Percentiles rank a stretch among this genome's conserved stretches.
phyloP scores from a whole-genome alignment of 2,888 invertebrate species.

The Ectropis crepuscularia region DNA sequence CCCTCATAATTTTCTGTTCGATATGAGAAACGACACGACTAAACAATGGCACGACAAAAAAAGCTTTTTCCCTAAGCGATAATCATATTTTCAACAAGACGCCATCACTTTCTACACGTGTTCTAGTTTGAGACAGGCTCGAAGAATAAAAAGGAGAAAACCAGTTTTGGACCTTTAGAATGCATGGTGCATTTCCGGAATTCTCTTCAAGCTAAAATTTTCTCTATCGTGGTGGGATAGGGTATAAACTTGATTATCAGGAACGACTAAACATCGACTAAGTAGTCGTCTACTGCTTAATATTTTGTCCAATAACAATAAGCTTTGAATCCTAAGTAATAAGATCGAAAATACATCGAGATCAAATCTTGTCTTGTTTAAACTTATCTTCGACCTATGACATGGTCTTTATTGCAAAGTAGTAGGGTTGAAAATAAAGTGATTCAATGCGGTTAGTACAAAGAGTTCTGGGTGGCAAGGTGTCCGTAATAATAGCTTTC shows the following conservation, averaged over 20 bases:
- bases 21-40: conserved; percentile 28
- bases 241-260: conserved; percentile 30
- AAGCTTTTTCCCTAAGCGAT: neutral
- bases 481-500: conserved; percentile 76
- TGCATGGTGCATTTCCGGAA: conserved; percentile 54
- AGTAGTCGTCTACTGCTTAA: no score
- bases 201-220: conserved; percentile 21
- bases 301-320: neutral
- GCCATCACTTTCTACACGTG: conserved; percentile 51
- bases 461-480: conserved; percentile 63
- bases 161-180: conserved; percentile 47
- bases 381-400: conserved; percentile 5
- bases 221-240: neutral
- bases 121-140: conserved; percentile 49
- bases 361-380: neutral
- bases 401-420: conserved; percentile 23
- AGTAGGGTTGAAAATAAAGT: conserved; percentile 40
- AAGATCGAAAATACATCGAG: conserved; percentile 11
- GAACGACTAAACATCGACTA: conserved; percentile 2
- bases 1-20: conserved; percentile 32
- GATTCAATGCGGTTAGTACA: conserved; percentile 34
- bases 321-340: conserved; percentile 10
- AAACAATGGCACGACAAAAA: neutral
- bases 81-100: neutral
- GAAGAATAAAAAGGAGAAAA: conserved; percentile 42